Conservation (phyloP, 1,140 invertebrate genomes). For the Popillia japonica region DNA sequence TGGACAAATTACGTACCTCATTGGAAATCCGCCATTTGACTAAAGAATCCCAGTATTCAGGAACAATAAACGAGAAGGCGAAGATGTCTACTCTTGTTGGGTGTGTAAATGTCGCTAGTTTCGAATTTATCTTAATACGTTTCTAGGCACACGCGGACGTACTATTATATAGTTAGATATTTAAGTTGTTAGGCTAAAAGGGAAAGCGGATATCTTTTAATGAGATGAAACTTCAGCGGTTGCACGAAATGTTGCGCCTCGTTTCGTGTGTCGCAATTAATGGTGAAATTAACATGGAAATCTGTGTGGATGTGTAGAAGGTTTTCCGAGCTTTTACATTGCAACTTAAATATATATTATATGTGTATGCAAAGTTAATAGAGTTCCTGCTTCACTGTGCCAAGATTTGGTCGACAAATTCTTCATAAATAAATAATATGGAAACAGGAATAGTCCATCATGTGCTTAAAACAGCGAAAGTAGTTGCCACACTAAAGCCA, state of each 20-base stretch:
- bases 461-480: too few species aligned
- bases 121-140: slow-evolving; percentile 17
- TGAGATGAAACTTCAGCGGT: slow-evolving; percentile 22
- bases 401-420: too few species aligned
- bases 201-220: slow-evolving; percentile 35
- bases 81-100: slow-evolving; percentile 9
- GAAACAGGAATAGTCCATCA: too few species aligned
- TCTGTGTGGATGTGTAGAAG: slow-evolving; percentile 5
- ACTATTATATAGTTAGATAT: not conserved
- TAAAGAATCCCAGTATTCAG: too few species aligned
- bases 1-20: too few species aligned
- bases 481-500: too few species aligned
- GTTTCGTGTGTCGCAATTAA: slow-evolving; percentile 27
- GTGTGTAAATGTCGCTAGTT: slow-evolving; percentile 12
- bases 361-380: too few species aligned
- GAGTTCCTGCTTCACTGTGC: too few species aligned
- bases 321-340: not conserved
- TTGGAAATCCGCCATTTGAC: too few species aligned
- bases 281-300: slow-evolving; percentile 27
- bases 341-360: not conserved
- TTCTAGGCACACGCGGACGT: not conserved
- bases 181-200: slow-evolving; percentile 32
- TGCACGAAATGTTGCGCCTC: slow-evolving; percentile 5
- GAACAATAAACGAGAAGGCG: not conserved
- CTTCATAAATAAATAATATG: too few species aligned